A percentile compares a stretch with the other conserved stretches of the same genome.
phyloP scores from a whole-genome alignment of 2,888 invertebrate species.

The Drosophila nr. perissopoda region DNA sequence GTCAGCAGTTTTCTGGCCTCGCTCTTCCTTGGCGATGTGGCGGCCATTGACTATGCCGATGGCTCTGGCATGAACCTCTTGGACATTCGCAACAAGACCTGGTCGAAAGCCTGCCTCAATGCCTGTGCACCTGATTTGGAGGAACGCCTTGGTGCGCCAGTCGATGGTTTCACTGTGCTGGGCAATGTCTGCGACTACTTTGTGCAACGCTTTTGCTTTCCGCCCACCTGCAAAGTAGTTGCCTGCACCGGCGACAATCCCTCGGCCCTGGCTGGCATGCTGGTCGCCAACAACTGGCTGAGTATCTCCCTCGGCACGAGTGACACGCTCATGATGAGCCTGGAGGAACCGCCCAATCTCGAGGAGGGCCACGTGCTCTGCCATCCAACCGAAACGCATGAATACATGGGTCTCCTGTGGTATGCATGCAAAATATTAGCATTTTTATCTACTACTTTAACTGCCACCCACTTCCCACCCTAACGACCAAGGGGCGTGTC shows the following conservation, averaged over 20 bases:
- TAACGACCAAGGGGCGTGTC: neutral
- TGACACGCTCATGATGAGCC: constrained; percentile 94
- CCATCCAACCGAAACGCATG: constrained; percentile 91
- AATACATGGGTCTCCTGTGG: constrained; percentile 96
- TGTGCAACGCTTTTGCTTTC: constrained; percentile 94
- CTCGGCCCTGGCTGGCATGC: constrained; percentile 93
- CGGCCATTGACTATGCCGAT: constrained; percentile 96
- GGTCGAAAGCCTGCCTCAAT: constrained; percentile 91
- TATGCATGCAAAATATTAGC: constrained; percentile 79
- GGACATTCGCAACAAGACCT: constrained; percentile 91
- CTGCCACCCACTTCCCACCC: neutral
- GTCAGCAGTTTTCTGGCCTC: constrained; percentile 97
- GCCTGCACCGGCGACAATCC: constrained; percentile 99
- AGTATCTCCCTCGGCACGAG: constrained; percentile 97
- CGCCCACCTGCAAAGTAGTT: constrained; percentile 91
- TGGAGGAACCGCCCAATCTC: constrained; percentile 88
- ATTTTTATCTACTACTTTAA: neutral
- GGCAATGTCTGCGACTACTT: constrained; percentile 92
- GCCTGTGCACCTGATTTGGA: constrained; percentile 91
- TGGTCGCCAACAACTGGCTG: constrained; percentile 91
- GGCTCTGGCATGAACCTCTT: constrained; percentile 98
- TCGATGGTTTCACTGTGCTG: constrained; percentile 89
- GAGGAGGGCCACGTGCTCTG: constrained; percentile 94
- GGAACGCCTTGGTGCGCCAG: constrained; percentile 90
- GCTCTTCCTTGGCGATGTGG: constrained; percentile 93